These are phyloP conservation scores for Reticulitermes speratus DNA, from an alignment of 1,140 invertebrate genomes.

Conservation along the genomic window DNA sequence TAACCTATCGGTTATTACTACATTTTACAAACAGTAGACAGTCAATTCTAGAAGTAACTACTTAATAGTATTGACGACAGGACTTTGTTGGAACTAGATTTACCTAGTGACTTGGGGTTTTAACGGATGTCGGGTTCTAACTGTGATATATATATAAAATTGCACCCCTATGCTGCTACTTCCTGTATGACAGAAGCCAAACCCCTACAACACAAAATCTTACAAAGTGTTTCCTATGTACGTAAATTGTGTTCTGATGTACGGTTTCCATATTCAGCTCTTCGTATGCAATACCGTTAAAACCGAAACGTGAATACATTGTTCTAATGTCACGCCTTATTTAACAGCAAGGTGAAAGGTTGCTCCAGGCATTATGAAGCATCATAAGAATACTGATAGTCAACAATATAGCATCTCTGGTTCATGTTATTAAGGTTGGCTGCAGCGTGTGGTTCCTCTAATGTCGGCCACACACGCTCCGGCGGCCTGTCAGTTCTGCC, in stretches of 20 bases:
- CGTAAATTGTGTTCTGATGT: background rate
- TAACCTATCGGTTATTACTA: too few species aligned
- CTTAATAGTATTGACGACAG: too few species aligned
- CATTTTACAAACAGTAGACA: too few species aligned
- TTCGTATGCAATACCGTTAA: background rate
- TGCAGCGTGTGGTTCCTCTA: background rate
- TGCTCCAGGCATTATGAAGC: background rate
- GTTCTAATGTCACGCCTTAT: background rate
- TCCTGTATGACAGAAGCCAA: too few species aligned
- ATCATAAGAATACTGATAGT: background rate
- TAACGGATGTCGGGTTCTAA: too few species aligned
- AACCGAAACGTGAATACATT: background rate
- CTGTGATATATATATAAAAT: too few species aligned
- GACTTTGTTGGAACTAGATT: too few species aligned
- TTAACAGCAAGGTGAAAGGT: background rate
- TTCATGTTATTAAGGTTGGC: background rate
- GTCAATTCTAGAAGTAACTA: too few species aligned
- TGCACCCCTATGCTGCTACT: too few species aligned
- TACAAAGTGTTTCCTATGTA: background rate
- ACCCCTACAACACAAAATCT: background rate
- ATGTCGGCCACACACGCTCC: too few species aligned
- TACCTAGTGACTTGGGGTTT: too few species aligned
- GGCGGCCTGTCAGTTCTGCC: too few species aligned
- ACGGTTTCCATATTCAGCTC: background rate
- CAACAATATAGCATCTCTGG: background rate